Percentiles rank a stretch among this genome's conserved stretches.
phyloP scores from a whole-genome alignment of 2,797 vertebrate species.

The Smutsia temminckii region DNA sequence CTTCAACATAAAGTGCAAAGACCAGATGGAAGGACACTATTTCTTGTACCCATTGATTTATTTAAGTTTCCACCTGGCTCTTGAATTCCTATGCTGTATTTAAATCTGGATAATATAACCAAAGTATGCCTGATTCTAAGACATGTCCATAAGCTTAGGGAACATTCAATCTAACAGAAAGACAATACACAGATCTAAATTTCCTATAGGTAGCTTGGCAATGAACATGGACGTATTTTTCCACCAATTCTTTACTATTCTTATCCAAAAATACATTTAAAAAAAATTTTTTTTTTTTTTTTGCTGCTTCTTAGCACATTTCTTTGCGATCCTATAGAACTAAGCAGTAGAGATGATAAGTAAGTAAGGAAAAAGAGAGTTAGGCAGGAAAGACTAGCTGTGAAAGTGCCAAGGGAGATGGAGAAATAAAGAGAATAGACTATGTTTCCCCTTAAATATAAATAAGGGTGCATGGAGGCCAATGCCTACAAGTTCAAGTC shows the following conservation, averaged over 20 bases:
- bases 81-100: conserved; percentile 29
- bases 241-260: not conserved
- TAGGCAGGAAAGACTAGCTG: not conserved
- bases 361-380: not conserved
- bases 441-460: not conserved
- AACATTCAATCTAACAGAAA: not conserved
- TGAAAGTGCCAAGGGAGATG: not conserved
- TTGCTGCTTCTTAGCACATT: not conserved
- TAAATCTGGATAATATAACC: conserved; percentile 27
- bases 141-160: not conserved
- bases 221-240: not conserved
- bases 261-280: not conserved
- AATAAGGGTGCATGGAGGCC: not conserved
- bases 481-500: not conserved
- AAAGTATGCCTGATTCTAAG: conserved; percentile 15
- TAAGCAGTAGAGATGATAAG: not conserved
- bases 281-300: not conserved
- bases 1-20: conserved; percentile 48
- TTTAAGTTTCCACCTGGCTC: conserved; percentile 39
- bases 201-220: not conserved
- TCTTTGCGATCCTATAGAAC: not conserved
- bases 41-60: conserved; percentile 40
- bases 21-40: conserved; percentile 61
- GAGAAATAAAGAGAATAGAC: not conserved
- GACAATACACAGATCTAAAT: not conserved